Evolutionary conservation across 2,888 invertebrate genomes (phyloP), one percentile per base, ranked within the genome.

Genomic region (Aproaerema taeniolella): DNA sequence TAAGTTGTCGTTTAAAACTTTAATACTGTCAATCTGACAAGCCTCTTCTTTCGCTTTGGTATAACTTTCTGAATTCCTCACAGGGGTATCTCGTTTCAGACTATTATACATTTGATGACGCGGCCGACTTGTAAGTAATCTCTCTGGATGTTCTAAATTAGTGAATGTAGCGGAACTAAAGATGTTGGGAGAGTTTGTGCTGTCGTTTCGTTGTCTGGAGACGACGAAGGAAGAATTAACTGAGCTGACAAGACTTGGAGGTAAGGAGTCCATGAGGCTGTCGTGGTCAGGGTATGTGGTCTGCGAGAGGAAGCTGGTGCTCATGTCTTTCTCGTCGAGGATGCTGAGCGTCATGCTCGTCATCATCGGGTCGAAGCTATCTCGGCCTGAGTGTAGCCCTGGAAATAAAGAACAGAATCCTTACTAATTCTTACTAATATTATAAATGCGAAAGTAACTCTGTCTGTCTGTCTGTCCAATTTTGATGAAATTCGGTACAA

Each of bases 261-360:
- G 87, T 2, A 83, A 46, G 12, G 87, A 86, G 58, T 86, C 86
- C 42, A 85, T 76, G 5, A 85, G 57, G 47, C 81, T 83, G 31
- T 87, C 86, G 53, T 82, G 74, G 48, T 87, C 87, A 0, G 81
- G 83, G 51, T 80, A 74, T 0, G 85, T 83, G 25, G 83, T 82
- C 43, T 87, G 86, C 0, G 87, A 88, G 12, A 87, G 76, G 55
- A 87, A 86, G 47, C 86, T 87, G 1, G 87, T 87, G 49, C 74
- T 87, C 87, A 88, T 88, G 49, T 88, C 87, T 39, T 87, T 87
- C 39, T 87, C 87, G 47, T 87, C 87, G 7, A 87, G 61, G 29
- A 87, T 87, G 42, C 86, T 87, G 12, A 83, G 69, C 1, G 86
- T 85, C 85, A 87, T 87, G 48, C 86, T 86, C 2, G 81, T 83